Evolutionary conservation across 2,888 invertebrate genomes (phyloP), one percentile per base, ranked within the genome.

Genomic region (Cheilosia vernalis): DNA sequence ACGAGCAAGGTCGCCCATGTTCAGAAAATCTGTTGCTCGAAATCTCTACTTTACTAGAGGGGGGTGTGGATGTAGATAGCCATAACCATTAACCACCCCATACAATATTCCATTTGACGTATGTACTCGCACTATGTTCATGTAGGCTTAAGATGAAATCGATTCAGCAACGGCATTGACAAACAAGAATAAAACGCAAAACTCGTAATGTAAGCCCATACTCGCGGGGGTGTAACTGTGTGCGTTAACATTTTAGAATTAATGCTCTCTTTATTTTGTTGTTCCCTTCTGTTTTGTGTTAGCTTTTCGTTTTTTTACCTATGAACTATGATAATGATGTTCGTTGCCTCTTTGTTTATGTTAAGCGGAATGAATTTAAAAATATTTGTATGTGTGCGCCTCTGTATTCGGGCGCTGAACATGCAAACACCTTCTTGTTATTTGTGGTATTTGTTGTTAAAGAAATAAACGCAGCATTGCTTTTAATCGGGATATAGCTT

Each of bases 1-100:
- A 56, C 24, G 63, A 37, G 47, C 55, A 73, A 74, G 55, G 74
- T 64, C 64, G 56, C 2, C 15, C 24, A 30, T 30, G 9, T 44
- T 56, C 19, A 24, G 37, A 44, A 44, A 63, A 74, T 64, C 74
- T 66, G 74, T 74, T 74, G 56, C 74, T 49, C 19, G 9, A 44
- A 9, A 49, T 66, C 40, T 40, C 19, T 19, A 6, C 15, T 27
- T n/a, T 37, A 13, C 49, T 24, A 17, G 47, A 13, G 58, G 40
- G 42, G 58, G 49, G 56, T 13, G 0, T 19, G 17, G 21, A 1
- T 21, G 1, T 24, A n/a, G 15, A 13, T 13, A 51, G 4, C 19
- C 42, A 21, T 24, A 37, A 9, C 15, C 33, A 13, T 30, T 30
- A 30, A 30, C 30, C 30, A 30, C 30, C 30, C 30, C 30, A 30